Evolutionary conservation across 2,888 invertebrate genomes (phyloP).

Genomic region (Polia nebulosa): DNA sequence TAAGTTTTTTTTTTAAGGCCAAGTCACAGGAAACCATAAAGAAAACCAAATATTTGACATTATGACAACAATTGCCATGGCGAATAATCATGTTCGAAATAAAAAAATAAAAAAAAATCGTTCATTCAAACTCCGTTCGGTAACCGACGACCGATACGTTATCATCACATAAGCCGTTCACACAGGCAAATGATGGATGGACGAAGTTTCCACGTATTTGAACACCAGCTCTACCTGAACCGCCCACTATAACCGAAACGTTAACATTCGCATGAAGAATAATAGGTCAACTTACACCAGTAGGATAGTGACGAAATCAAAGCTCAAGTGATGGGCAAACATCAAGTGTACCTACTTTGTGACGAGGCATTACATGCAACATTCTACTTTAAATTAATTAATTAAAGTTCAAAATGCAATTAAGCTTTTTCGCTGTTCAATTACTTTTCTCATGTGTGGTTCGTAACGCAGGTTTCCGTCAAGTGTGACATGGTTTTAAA

Average conservation of each 20-base stretch:
- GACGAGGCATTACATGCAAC: conserved; percentile 60
- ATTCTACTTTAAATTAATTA: conserved; percentile 60
- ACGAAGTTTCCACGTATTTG: conserved; percentile 68
- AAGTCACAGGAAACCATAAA: conserved; percentile 23
- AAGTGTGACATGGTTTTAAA: conserved; percentile 70
- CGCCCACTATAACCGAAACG: conserved; percentile 10
- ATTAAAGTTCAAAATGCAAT: conserved; percentile 62
- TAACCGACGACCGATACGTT: conserved; percentile 67
- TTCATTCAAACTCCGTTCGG: conserved; percentile 58
- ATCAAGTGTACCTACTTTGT: conserved; percentile 55
- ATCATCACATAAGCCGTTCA: conserved; percentile 69
- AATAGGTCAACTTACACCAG: conserved; percentile 65
- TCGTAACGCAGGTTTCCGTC: conserved; percentile 63
- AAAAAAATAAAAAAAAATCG: conserved; percentile 40
- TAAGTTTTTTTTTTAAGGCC: background rate
- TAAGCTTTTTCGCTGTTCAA: conserved; percentile 46
- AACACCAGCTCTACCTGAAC: conserved; percentile 63
- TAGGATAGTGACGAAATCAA: conserved; percentile 72
- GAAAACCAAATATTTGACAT: conserved; percentile 1
- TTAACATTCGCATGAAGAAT: conserved; percentile 29
- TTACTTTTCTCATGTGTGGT: conserved; percentile 53
- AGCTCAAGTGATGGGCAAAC: conserved; percentile 73
- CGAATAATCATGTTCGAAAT: conserved; percentile 25
- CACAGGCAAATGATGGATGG: conserved; percentile 72
- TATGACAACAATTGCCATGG: conserved; percentile 11